These are phyloP conservation scores for Malurus elegans DNA, from an alignment of 2,113 vertebrate species.

Conservation along the genomic window DNA sequence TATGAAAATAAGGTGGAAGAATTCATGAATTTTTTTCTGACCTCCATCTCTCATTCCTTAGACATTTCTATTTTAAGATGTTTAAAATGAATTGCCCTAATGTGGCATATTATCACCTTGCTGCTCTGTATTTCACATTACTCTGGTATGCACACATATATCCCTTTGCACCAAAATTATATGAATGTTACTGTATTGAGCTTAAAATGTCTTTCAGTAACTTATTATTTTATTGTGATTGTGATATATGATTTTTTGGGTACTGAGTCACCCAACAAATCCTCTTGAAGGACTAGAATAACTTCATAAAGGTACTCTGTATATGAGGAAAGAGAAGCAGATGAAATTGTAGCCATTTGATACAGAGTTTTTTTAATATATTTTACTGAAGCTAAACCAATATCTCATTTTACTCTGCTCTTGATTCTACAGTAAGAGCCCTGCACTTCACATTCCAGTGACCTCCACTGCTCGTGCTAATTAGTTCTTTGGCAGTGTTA, in stretches of 20 bases:
- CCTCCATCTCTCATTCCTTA: constrained; percentile 73
- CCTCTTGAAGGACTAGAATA: not conserved
- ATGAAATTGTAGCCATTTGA: constrained; percentile 14
- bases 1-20: constrained; percentile 78
- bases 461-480: not conserved
- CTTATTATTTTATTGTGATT: constrained; percentile 22
- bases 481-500: constrained; percentile 43
- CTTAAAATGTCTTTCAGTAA: not conserved
- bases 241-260: not conserved
- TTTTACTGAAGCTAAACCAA: not conserved
- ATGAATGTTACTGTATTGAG: not conserved
- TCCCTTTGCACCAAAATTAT: not conserved
- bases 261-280: constrained; percentile 3
- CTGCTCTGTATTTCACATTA: constrained; percentile 33
- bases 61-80: constrained; percentile 76
- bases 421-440: constrained; percentile 2
- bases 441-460: constrained; percentile 32
- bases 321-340: constrained; percentile 8
- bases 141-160: not conserved
- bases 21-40: constrained; percentile 77
- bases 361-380: not conserved
- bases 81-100: constrained; percentile 75
- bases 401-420: constrained; percentile 11
- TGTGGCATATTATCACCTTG: constrained; percentile 73
- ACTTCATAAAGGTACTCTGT: not conserved